Evolutionary conservation across 2,113 vertebrate species (phyloP).

Genomic region (Prunella himalayana): DNA sequence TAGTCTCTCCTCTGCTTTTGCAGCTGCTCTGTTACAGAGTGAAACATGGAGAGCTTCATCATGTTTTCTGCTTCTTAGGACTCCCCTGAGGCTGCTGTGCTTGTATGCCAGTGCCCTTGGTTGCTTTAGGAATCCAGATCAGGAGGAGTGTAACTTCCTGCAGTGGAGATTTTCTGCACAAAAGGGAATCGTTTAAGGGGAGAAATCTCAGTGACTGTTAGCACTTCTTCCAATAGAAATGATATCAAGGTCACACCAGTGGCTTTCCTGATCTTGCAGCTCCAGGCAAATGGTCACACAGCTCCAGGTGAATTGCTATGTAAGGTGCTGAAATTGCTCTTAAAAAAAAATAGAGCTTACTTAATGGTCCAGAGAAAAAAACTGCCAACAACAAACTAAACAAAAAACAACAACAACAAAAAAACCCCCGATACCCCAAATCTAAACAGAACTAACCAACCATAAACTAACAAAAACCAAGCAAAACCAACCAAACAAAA

Average conservation of each 20-base stretch:
- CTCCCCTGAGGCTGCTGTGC: not conserved
- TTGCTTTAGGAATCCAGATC: not conserved
- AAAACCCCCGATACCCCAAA: not conserved
- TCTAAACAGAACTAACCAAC: not conserved
- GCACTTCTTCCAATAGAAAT: not conserved
- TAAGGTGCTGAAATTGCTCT: not conserved
- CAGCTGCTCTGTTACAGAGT: not conserved
- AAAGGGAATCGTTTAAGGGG: not conserved
- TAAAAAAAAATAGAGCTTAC: not conserved
- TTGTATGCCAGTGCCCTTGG: not conserved
- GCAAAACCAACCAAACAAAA: not conserved
- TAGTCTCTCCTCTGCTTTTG: not conserved
- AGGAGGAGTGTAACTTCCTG: not conserved
- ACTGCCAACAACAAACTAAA: fast-evolving
- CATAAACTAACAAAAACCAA: not conserved
- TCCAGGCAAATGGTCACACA: not conserved
- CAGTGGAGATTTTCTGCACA: not conserved
- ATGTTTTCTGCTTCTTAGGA: not conserved
- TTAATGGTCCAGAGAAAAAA: not conserved
- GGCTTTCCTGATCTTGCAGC: not conserved
- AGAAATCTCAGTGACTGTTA: not conserved
- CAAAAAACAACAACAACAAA: no score
- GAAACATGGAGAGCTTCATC: not conserved
- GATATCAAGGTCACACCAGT: not conserved
- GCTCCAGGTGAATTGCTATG: not conserved